These are phyloP conservation scores for Porites lutea DNA, from an alignment of 64 coral and sea anemone genomes.

Conservation along the genomic window DNA sequence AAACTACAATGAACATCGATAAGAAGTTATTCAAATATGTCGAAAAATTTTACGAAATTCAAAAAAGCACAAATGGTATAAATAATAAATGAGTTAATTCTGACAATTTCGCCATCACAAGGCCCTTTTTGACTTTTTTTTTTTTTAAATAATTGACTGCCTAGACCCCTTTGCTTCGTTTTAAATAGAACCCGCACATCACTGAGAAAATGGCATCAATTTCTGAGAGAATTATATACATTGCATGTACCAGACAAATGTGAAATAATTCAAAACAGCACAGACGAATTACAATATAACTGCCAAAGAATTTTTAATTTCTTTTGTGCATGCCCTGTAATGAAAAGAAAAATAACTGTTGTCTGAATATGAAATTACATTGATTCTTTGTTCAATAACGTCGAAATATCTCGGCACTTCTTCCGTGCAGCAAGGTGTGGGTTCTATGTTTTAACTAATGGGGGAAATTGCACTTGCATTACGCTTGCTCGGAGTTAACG, in stretches of 20 bases:
- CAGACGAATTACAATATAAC: neutral
- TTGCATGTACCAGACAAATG: neutral
- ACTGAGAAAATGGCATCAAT: no score
- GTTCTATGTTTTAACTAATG: neutral
- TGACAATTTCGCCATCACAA: neutral
- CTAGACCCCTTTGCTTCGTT: no score
- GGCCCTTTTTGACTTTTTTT: neutral
- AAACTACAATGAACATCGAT: neutral
- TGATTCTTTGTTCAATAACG: neutral
- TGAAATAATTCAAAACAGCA: neutral
- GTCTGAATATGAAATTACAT: neutral
- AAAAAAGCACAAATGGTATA: neutral
- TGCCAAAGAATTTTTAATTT: neutral
- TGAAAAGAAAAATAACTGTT: neutral
- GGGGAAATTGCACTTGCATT: neutral
- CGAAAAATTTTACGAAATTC: neutral
- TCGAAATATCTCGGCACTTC: neutral
- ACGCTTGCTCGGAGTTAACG: neutral
- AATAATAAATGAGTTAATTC: conserved; percentile 38
- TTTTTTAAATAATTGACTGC: no score
- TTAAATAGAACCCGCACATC: no score
- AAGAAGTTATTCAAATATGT: neutral
- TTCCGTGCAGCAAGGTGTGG: neutral
- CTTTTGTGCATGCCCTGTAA: neutral
- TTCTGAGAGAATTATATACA: no score